Evolutionary conservation across 1,140 invertebrate species (phyloP).

Genomic region (Vollenhovia emeryi): DNA sequence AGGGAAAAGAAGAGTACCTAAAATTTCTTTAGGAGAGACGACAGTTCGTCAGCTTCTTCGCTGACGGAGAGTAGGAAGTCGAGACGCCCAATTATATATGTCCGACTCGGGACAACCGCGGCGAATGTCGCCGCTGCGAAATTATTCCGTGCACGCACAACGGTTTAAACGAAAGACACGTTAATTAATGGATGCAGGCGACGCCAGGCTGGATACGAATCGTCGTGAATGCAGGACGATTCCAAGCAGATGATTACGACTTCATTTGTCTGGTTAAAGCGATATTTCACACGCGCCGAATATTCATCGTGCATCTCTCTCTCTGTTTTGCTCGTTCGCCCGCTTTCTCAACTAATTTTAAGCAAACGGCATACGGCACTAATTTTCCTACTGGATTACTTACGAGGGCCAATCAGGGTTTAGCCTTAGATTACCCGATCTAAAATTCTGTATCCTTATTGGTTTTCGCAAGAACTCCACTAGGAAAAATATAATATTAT

Average conservation of each 20-base stretch:
- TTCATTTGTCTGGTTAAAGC: neutral
- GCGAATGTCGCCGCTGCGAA: neutral
- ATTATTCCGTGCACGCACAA: constrained; percentile 14
- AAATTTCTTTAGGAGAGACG: constrained; percentile 13
- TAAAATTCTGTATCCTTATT: too few relatives aligned
- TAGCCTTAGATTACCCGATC: too few relatives aligned
- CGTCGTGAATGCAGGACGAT: neutral
- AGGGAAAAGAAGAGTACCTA: neutral
- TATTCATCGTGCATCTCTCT: neutral
- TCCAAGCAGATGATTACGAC: neutral
- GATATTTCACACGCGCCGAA: constrained; percentile 26
- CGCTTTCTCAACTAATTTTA: too few relatives aligned
- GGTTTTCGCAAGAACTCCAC: too few relatives aligned
- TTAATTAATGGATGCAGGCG: constrained; percentile 1
- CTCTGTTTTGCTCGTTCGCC: too few relatives aligned
- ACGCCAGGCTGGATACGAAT: neutral
- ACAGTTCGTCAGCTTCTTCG: neutral
- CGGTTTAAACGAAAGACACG: neutral
- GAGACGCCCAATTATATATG: neutral
- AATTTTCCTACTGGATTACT: too few relatives aligned
- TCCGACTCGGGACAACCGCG: constrained; percentile 4
- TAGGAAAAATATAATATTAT: too few relatives aligned
- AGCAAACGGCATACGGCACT: too few relatives aligned
- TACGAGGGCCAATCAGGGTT: too few relatives aligned
- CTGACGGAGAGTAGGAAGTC: neutral